phyloP scores from a whole-genome alignment of 2,113 vertebrate genomes.

The Vulpes vulpes region DNA sequence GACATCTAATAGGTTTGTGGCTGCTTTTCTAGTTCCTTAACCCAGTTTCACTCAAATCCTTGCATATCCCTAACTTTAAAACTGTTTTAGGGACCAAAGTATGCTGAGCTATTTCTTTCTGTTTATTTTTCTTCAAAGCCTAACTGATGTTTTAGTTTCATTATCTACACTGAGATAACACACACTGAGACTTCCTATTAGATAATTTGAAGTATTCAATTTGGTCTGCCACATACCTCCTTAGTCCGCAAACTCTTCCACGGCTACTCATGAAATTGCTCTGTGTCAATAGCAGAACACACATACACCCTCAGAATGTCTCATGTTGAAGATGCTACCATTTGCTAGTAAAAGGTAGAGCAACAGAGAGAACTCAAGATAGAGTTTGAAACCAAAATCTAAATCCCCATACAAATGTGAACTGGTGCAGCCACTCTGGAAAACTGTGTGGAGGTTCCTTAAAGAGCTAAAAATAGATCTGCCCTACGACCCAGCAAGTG shows the following conservation, averaged over 20 bases:
- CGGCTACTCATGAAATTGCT: conserved; percentile 18
- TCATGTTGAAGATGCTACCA: conserved; percentile 25
- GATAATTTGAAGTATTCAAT: conserved; percentile 51
- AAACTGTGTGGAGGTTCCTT: too few species aligned
- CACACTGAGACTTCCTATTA: background rate
- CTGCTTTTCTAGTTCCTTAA: conserved; percentile 13
- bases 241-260: conserved; percentile 33
- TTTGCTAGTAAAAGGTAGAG: conserved; percentile 1
- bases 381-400: conserved; percentile 32
- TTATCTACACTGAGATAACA: conserved; percentile 45
- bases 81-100: conserved; percentile 59
- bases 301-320: background rate
- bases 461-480: too few species aligned
- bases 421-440: too few species aligned
- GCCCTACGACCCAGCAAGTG: too few species aligned
- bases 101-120: conserved; percentile 26
- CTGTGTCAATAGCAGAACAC: background rate
- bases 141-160: conserved; percentile 52
- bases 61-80: conserved; percentile 47
- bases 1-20: conserved; percentile 8
- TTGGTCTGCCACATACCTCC: background rate
- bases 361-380: background rate
- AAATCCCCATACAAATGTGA: background rate
- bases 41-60: conserved; percentile 26
- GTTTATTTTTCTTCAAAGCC: conserved; percentile 61